These are phyloP conservation scores for Fratercula arctica DNA, from an alignment of 2,797 vertebrate species.

Conservation along the genomic window DNA sequence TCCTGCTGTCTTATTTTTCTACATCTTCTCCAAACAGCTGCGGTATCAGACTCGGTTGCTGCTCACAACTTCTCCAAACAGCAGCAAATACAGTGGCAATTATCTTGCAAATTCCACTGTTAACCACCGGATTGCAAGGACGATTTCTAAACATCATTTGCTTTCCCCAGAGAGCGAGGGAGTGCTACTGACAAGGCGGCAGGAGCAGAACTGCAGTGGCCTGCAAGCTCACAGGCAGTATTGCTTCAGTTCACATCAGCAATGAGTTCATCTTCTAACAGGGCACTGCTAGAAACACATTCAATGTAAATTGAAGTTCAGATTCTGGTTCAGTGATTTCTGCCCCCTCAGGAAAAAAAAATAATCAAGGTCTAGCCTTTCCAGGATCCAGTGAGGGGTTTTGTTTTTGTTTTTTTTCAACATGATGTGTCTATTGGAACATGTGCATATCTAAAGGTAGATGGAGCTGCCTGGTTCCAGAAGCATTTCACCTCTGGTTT, in stretches of 20 bases:
- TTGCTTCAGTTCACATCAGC: neutral
- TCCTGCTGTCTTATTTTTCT: neutral
- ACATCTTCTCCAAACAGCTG: neutral
- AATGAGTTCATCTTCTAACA: neutral
- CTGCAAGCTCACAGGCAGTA: neutral
- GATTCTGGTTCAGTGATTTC: constrained; percentile 25
- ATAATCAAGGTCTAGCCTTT: neutral
- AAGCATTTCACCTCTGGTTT: neutral
- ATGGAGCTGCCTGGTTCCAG: neutral
- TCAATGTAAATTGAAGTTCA: neutral
- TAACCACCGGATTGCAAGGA: neutral
- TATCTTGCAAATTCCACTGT: constrained; percentile 6
- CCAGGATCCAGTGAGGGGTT: neutral
- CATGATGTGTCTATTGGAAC: neutral
- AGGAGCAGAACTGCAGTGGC: neutral
- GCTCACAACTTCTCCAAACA: neutral
- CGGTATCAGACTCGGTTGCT: neutral
- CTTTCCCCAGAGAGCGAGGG: neutral
- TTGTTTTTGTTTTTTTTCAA: neutral
- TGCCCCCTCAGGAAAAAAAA: neutral
- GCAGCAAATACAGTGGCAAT: neutral
- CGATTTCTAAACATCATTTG: constrained; percentile 11
- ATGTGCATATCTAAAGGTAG: neutral
- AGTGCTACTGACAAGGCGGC: neutral
- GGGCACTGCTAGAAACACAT: neutral